These are phyloP conservation scores for Hylaeus anthracinus DNA, from an alignment of 1,140 invertebrate species.

Conservation along the genomic window DNA sequence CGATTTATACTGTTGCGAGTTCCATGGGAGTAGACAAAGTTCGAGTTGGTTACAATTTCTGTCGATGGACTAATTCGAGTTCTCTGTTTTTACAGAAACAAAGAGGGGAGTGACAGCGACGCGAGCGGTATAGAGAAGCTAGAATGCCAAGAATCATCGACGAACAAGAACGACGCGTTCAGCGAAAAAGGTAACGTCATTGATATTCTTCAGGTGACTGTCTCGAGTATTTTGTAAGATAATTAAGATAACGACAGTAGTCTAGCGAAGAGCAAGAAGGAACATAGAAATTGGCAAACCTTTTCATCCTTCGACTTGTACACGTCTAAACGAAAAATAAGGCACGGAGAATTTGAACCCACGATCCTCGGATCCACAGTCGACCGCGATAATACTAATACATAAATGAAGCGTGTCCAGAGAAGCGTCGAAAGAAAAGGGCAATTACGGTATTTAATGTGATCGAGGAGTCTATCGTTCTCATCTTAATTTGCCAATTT, in stretches of 20 bases:
- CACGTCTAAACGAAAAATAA: too few species aligned
- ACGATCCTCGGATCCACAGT: too few species aligned
- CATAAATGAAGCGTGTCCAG: too few species aligned
- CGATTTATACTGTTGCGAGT: not conserved
- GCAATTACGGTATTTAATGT: not conserved
- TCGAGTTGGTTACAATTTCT: not conserved
- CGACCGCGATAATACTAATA: too few species aligned
- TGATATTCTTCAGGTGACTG: not conserved
- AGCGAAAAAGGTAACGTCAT: conserved; percentile 61
- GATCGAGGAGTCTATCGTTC: not conserved
- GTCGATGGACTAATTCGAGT: not conserved
- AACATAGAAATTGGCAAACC: too few species aligned
- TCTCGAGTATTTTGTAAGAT: too few species aligned
- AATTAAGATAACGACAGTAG: too few species aligned
- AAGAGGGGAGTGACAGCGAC: conserved; percentile 7
- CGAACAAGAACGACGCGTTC: conserved; percentile 34
- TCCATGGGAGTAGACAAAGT: not conserved
- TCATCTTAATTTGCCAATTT: not conserved
- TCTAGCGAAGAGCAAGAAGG: too few species aligned
- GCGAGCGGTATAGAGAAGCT: not conserved
- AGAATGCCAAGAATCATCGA: conserved; percentile 3
- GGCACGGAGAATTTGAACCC: too few species aligned
- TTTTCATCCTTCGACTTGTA: too few species aligned
- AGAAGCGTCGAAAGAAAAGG: not conserved
- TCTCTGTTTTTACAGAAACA: not conserved